A percentile compares a stretch with the other conserved stretches of the same genome.
Conservation (phyloP, 2,888 invertebrate species). For the Drosophila mercatorum region DNA sequence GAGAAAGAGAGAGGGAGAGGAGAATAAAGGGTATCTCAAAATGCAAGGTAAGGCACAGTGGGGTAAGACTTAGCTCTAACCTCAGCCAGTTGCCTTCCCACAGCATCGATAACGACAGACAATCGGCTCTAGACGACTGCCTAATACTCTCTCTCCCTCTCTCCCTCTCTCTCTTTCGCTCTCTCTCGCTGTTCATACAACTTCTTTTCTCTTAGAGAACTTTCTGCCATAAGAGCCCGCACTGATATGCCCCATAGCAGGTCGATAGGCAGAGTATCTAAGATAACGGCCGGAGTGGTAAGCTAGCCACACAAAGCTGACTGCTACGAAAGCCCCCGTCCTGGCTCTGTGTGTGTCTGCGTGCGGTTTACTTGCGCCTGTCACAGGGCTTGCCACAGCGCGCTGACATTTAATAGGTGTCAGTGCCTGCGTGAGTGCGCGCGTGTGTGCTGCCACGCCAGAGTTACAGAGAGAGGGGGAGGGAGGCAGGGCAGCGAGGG, state of each 20-base stretch:
- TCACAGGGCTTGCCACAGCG: slow-evolving; percentile 46
- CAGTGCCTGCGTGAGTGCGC: slow-evolving; percentile 26
- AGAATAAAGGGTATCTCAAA: neutral
- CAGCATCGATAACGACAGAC: neutral
- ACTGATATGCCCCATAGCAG: neutral
- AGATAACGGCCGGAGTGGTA: neutral
- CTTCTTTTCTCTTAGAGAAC: no score
- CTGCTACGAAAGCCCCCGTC: neutral
- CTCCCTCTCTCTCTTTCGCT: no score
- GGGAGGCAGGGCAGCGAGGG: neutral
- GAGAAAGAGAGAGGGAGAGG: neutral
- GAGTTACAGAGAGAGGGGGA: neutral
- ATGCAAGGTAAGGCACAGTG: neutral
- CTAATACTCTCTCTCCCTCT: neutral
- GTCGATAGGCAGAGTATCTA: neutral
- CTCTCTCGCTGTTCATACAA: no score
- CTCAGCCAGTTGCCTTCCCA: neutral
- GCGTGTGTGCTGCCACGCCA: slow-evolving; percentile 20
- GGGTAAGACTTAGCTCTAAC: neutral
- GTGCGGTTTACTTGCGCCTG: slow-evolving; percentile 27
- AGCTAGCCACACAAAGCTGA: slow-evolving; percentile 15
- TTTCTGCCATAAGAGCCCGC: no score
- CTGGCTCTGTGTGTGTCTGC: neutral
- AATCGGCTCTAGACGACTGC: neutral
- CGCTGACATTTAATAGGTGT: slow-evolving; percentile 63